phyloP scores from a whole-genome alignment of 2,888 invertebrate genomes.

The Pyrochroa serraticornis region DNA sequence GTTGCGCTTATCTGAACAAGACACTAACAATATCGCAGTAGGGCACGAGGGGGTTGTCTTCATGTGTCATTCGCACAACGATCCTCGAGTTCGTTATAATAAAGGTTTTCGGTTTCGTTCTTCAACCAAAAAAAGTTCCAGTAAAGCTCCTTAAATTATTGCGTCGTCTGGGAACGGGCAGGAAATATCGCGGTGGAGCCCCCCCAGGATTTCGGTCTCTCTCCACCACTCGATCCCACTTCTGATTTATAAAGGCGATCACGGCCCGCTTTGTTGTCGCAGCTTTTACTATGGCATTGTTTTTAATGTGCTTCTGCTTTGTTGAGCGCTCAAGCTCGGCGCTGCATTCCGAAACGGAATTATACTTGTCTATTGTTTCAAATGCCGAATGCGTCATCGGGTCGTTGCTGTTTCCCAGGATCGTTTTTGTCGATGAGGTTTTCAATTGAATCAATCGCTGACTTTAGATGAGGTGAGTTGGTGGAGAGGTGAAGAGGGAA shows the following conservation, averaged over 20 bases:
- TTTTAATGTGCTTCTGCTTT: conserved; percentile 20
- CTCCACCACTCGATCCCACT: conserved; percentile 14
- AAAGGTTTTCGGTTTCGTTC: too few relatives aligned
- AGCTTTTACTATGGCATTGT: conserved; percentile 16
- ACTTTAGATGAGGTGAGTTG: too few relatives aligned
- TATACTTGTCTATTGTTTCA: conserved; percentile 9
- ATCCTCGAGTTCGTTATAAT: too few relatives aligned
- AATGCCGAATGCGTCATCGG: neutral
- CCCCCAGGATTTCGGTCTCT: conserved; percentile 1
- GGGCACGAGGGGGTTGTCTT: too few relatives aligned
- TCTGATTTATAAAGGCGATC: conserved; percentile 19
- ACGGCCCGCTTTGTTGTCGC: neutral
- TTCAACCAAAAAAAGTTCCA: conserved; percentile 4
- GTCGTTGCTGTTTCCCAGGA: too few relatives aligned
- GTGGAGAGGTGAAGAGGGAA: too few relatives aligned
- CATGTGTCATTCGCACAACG: too few relatives aligned
- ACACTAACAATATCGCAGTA: conserved; percentile 15
- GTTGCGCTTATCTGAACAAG: conserved; percentile 1
- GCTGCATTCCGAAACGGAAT: conserved; percentile 9
- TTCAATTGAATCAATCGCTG: too few relatives aligned
- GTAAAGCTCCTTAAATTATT: conserved; percentile 19
- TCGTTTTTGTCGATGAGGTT: too few relatives aligned
- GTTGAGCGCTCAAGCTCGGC: neutral
- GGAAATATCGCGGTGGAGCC: conserved; percentile 18
- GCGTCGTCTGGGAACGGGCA: conserved; percentile 5